These are phyloP conservation scores for Danaus plexippus DNA, from an alignment of 1,140 invertebrate genomes.

Conservation along the genomic window DNA sequence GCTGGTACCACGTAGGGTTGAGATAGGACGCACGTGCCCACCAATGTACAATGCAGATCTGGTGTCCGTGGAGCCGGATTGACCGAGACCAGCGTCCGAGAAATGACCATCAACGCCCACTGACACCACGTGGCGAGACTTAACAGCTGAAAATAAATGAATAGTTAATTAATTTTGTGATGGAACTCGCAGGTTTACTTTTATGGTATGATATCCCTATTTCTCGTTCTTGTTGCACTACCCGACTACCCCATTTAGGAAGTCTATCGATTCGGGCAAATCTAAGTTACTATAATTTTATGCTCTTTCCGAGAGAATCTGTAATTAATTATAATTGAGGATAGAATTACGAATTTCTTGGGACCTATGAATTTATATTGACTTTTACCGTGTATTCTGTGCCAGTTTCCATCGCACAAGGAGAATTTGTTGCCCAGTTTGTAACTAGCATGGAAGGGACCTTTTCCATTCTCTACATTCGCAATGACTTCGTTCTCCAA, in stretches of 20 bases:
- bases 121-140: conserved; percentile 87
- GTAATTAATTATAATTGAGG: too few relatives aligned
- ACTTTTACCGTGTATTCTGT: conserved; percentile 84
- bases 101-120: conserved; percentile 85
- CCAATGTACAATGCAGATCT: conserved; percentile 91
- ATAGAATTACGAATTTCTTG: too few relatives aligned
- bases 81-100: conserved; percentile 78
- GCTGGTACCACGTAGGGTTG: conserved; percentile 69
- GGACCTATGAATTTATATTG: too few relatives aligned
- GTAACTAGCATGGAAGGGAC: conserved; percentile 83
- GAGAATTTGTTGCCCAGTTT: conserved; percentile 78
- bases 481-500: conserved; percentile 87
- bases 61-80: conserved; percentile 81
- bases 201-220: too few relatives aligned
- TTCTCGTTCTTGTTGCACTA: too few relatives aligned
- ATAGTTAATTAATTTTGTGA: too few relatives aligned
- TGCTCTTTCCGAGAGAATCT: too few relatives aligned
- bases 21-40: conserved; percentile 76
- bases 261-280: too few relatives aligned
- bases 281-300: too few relatives aligned
- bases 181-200: too few relatives aligned
- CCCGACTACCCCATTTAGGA: too few relatives aligned
- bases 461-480: conserved; percentile 88
- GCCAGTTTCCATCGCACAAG: conserved; percentile 96
- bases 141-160: conserved; percentile 77